Conservation (phyloP, 2,113 vertebrate species). For the Chionis minor region DNA sequence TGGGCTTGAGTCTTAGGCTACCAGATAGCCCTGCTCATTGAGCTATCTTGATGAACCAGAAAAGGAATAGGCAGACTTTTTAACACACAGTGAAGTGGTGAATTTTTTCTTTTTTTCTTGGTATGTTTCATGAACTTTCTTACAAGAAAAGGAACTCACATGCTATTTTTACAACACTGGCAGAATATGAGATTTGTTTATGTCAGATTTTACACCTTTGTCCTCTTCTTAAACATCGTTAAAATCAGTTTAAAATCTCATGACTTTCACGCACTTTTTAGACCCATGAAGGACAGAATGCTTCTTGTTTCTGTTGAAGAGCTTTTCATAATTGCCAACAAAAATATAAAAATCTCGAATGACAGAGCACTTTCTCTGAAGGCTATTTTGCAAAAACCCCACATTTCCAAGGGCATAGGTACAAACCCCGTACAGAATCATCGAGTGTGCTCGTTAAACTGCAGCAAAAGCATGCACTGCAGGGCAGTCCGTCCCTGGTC, state of each 20-base stretch:
- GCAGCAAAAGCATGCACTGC: neutral
- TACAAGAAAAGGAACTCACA: neutral
- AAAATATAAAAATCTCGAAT: neutral
- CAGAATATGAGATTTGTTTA: neutral
- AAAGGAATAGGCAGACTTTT: neutral
- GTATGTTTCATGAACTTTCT: neutral
- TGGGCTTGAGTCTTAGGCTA: neutral
- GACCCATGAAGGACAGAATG: neutral
- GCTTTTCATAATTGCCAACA: neutral
- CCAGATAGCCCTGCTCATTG: neutral
- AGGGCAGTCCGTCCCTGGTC: neutral
- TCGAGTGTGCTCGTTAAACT: neutral
- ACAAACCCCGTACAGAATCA: neutral
- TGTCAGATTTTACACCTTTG: neutral
- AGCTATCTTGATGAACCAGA: neutral
- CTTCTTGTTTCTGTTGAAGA: neutral
- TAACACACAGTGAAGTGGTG: neutral
- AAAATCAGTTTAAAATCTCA: neutral
- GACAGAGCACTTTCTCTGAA: neutral
- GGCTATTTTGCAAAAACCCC: neutral
- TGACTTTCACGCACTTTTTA: neutral
- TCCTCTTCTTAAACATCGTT: neutral
- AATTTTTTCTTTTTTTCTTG: neutral
- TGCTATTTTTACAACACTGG: neutral
- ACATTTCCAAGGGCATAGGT: neutral